Evolutionary conservation across 2,797 vertebrate genomes (phyloP), one percentile per base, ranked within the genome.

Genomic region (Arremon brunneinucha): DNA sequence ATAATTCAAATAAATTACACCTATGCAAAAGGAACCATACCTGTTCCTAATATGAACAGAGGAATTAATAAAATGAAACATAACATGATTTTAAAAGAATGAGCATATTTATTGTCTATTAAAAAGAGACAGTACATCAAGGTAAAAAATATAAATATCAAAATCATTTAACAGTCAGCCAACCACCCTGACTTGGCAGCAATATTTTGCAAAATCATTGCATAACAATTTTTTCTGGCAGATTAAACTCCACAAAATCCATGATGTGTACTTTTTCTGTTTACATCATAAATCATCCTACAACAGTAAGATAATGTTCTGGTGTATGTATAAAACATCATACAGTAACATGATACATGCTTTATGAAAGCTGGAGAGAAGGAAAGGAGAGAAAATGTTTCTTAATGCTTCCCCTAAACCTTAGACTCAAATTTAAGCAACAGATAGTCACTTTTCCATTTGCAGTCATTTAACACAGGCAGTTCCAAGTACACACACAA

Each of bases 341-440:
- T 59, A 90, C 34, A 34, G 50, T 43, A 85, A 90, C n/a, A 68
- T 21, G 68, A 83, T 82, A 69, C 19, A 83, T 50, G 96, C 96
- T 96, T 97, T 96, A 96, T 95, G 65, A 96, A 97, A 97, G 96
- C 96, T 87, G 53, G 30, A 88, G 77, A 93, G 77, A 91, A 85
- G 85, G 80, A 87, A 93, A 96, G 57, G 80, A 88, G 69, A 91
- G 72, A 95, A 55, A 82, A 65, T 43, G 13, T 93, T 89, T 94
- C 96, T 95, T 94, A 90, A 68, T 77, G 39, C 52, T 91, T 95
- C 80, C 94, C 67, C 91, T 87, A 77, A 59, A 85, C 28, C 24
- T 94, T 62, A 53, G 28, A 92, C 79, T 93, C 44, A 83, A 46
- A 85, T 89, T 74, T 68, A 87, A 85, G 63, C 49, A 74, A 87